A percentile compares a stretch with the other conserved stretches of the same genome.
These are phyloP conservation scores for Callaeas wilsoni DNA, from an alignment of 2,113 vertebrate genomes.

Conservation along the genomic window DNA sequence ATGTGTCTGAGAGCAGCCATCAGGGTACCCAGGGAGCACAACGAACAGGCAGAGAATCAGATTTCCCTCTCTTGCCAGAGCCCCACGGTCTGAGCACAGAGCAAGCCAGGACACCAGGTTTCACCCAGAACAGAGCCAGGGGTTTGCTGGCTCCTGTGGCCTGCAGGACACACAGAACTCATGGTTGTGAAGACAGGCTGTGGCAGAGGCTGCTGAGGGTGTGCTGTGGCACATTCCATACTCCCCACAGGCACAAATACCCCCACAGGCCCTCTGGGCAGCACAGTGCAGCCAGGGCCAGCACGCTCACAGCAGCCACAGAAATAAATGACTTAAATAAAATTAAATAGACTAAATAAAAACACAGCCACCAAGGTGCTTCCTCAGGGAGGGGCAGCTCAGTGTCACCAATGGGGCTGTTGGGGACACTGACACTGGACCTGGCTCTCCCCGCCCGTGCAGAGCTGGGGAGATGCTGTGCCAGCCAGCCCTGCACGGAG, in stretches of 20 bases:
- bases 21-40: neutral
- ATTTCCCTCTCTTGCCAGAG: neutral
- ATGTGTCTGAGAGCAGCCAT: neutral
- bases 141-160: neutral
- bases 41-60: neutral
- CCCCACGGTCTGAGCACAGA: neutral
- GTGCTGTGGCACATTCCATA: neutral
- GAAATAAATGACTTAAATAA: neutral
- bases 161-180: neutral
- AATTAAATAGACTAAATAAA: neutral
- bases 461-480: neutral
- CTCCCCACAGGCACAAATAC: neutral
- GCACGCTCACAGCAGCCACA: neutral
- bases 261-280: neutral
- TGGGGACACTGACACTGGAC: neutral
- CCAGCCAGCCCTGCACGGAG: neutral
- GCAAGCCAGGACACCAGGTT: neutral
- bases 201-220: neutral
- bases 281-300: neutral
- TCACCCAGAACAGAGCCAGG: neutral
- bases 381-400: neutral
- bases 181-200: neutral
- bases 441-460: neutral
- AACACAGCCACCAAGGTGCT: neutral
- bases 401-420: rapidly evolving